These are phyloP conservation scores for Kryptolebias marmoratus DNA, from an alignment of 2,113 vertebrate genomes.

Conservation along the genomic window DNA sequence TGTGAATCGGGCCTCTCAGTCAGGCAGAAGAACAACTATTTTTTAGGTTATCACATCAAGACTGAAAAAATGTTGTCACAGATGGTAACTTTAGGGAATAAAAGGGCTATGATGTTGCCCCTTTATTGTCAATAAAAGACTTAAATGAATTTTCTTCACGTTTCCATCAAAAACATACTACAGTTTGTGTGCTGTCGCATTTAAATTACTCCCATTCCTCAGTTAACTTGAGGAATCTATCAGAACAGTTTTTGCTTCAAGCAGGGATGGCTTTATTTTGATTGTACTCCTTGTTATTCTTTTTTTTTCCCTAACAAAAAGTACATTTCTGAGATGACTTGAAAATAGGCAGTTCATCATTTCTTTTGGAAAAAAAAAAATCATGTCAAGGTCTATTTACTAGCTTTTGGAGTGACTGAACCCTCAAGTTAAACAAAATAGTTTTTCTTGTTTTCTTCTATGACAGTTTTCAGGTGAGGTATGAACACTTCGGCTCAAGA, in stretches of 20 bases:
- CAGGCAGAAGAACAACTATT: too few species aligned
- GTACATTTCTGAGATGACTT: not conserved
- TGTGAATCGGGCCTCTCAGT: too few species aligned
- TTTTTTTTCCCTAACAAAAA: not conserved
- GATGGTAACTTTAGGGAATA: too few species aligned
- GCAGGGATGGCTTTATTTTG: not conserved
- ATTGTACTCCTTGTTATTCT: not conserved
- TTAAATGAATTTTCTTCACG: not conserved
- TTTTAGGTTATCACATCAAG: too few species aligned
- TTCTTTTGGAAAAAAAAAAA: not conserved
- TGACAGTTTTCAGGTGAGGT: slow-evolving; percentile 13
- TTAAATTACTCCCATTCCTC: not conserved
- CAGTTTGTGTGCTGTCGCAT: not conserved
- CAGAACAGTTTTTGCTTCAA: not conserved
- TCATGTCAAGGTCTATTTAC: not conserved
- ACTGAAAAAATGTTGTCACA: too few species aligned
- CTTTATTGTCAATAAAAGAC: too few species aligned
- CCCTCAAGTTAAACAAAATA: not conserved
- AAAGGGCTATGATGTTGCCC: too few species aligned
- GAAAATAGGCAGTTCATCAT: not conserved
- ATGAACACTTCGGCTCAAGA: not conserved
- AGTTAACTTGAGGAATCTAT: not conserved
- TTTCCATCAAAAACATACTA: not conserved
- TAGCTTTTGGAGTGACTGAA: not conserved
- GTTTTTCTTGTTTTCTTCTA: not conserved